phyloP scores from a whole-genome alignment of 2,888 invertebrate genomes.

The Eupeodes luniger region DNA sequence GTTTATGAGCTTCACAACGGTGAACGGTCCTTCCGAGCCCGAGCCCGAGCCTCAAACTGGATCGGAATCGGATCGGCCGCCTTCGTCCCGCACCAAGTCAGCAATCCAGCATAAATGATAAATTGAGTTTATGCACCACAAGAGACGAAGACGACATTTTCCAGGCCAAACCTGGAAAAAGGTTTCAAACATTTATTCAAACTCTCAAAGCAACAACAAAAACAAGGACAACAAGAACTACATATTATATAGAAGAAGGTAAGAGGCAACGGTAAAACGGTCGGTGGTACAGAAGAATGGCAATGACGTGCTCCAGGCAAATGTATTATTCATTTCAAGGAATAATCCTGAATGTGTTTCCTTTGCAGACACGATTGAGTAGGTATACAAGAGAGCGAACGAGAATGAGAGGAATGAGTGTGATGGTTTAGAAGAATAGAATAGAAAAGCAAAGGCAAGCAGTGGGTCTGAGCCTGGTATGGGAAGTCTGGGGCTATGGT shows the following conservation, averaged over 20 bases:
- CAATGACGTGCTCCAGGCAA: slow-evolving; percentile 71
- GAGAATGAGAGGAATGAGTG: neutral
- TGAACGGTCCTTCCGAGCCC: neutral
- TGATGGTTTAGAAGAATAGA: neutral
- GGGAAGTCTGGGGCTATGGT: too few relatives aligned
- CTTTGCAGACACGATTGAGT: slow-evolving; percentile 63
- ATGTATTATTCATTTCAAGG: slow-evolving; percentile 74
- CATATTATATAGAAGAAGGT: neutral
- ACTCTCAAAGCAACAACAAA: slow-evolving; percentile 22
- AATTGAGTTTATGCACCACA: slow-evolving; percentile 70
- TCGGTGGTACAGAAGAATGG: slow-evolving; percentile 17
- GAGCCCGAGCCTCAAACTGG: too few relatives aligned
- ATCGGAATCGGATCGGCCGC: neutral
- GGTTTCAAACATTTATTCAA: slow-evolving; percentile 32
- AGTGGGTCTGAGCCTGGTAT: neutral
- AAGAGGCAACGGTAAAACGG: slow-evolving; percentile 1
- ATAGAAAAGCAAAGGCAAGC: neutral
- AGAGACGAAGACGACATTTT: slow-evolving; percentile 59
- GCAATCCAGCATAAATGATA: slow-evolving; percentile 60
- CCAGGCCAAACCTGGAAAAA: slow-evolving; percentile 59
- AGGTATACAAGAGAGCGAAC: neutral
- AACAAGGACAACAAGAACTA: neutral
- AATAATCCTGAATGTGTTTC: slow-evolving; percentile 75
- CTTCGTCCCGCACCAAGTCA: neutral
- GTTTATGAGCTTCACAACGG: slow-evolving; percentile 22